Conservation (phyloP, 2,113 vertebrate species). For the Bufo bufo region DNA sequence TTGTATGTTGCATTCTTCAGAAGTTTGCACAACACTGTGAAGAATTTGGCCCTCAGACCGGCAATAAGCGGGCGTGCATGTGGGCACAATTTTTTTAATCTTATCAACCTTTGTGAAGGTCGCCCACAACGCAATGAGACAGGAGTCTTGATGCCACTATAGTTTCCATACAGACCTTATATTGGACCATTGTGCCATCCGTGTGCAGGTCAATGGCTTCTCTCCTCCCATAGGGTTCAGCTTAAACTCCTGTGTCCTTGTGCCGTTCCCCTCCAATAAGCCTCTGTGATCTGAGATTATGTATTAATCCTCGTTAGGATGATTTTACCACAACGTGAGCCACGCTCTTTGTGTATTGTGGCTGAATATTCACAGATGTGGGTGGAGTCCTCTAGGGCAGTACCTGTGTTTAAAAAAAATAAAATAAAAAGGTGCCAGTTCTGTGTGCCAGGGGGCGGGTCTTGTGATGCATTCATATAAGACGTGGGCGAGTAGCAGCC, state of each 20-base stretch:
- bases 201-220: background rate
- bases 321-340: background rate
- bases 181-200: background rate
- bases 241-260: slow-evolving; percentile 21
- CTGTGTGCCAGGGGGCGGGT: background rate
- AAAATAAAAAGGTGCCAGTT: slow-evolving; percentile 24
- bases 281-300: slow-evolving; percentile 38
- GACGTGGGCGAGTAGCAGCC: too few species aligned
- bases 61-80: too few species aligned
- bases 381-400: slow-evolving; percentile 7
- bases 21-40: too few species aligned
- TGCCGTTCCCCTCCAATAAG: slow-evolving; percentile 31
- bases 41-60: too few species aligned
- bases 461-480: background rate
- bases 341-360: background rate
- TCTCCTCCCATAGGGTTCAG: background rate
- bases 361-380: background rate
- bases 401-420: background rate
- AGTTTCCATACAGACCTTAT: too few species aligned
- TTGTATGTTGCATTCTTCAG: too few species aligned
- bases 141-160: too few species aligned
- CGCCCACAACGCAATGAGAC: too few species aligned
- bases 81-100: too few species aligned
- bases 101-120: too few species aligned
- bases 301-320: slow-evolving; percentile 46